Evolutionary conservation across 2,888 invertebrate species (phyloP).

Genomic region (Melanostoma mellinum): DNA sequence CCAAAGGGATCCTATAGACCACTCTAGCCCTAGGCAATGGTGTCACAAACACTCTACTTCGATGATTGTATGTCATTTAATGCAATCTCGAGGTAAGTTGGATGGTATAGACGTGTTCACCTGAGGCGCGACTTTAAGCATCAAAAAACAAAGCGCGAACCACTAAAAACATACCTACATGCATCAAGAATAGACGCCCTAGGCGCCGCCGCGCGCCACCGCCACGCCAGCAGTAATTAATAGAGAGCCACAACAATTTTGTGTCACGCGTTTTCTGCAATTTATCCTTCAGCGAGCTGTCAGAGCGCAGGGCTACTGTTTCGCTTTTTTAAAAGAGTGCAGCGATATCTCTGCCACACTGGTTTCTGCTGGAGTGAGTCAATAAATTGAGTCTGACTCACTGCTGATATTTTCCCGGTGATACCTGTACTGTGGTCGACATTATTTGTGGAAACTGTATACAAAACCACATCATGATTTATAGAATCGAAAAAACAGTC

Average conservation of each 20-base stretch:
- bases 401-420: not conserved
- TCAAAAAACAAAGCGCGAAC: constrained; percentile 9
- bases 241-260: constrained; percentile 56
- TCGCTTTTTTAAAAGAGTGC: constrained; percentile 7
- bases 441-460: constrained; percentile 10
- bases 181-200: constrained; percentile 39
- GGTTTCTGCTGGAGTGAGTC: constrained; percentile 5
- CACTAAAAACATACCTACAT: constrained; percentile 8
- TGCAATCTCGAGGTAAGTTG: no score
- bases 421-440: not conserved
- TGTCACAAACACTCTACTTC: no score
- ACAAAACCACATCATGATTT: constrained; percentile 14
- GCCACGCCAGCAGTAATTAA: constrained; percentile 46
- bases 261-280: constrained; percentile 61
- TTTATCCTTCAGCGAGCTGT: constrained; percentile 62
- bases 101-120: not conserved
- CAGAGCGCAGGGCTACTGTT: constrained; percentile 32
- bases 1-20: no score
- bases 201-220: constrained; percentile 34
- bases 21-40: no score
- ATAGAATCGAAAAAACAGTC: constrained; percentile 13
- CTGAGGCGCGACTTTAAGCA: constrained; percentile 17
- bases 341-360: constrained; percentile 3
- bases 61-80: no score
- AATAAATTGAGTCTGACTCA: constrained; percentile 19